A percentile compares a stretch with the other conserved stretches of the same genome.
Conservation (phyloP, 2,113 vertebrate genomes). For the Vombatus ursinus region DNA sequence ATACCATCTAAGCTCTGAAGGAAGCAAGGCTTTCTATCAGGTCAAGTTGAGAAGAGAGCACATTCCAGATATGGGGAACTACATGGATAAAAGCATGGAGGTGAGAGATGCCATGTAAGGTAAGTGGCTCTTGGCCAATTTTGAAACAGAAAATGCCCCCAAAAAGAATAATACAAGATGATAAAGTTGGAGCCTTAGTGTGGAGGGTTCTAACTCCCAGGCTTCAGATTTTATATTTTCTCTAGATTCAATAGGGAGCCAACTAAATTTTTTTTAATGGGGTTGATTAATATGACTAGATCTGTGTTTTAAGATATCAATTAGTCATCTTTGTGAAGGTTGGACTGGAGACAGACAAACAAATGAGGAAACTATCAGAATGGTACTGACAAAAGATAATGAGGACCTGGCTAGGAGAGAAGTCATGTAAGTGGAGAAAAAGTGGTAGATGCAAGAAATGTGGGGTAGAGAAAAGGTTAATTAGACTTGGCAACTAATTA, state of each 20-base stretch:
- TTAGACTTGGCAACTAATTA: neutral
- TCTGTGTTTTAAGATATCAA: neutral
- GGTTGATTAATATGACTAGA: neutral
- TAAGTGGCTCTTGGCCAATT: neutral
- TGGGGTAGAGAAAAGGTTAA: neutral
- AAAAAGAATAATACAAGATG: neutral
- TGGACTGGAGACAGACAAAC: neutral
- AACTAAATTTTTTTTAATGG: neutral
- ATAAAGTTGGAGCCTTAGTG: neutral
- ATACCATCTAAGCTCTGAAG: neutral
- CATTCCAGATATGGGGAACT: neutral
- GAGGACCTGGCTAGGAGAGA: neutral
- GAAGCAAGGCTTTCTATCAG: neutral
- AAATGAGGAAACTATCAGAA: neutral
- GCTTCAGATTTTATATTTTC: neutral
- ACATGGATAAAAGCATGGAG: neutral
- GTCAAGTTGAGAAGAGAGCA: neutral
- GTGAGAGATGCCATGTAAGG: neutral
- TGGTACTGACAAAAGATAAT: neutral
- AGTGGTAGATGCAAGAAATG: neutral
- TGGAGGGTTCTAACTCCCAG: neutral
- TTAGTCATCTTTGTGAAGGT: neutral
- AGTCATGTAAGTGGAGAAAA: neutral
- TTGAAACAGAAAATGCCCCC: neutral
- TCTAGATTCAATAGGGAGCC: too few species aligned